Percentiles rank a stretch among this genome's conserved stretches.
Evolutionary conservation across 2,888 invertebrate genomes (phyloP).

Genomic region (Lobophora halterata): DNA sequence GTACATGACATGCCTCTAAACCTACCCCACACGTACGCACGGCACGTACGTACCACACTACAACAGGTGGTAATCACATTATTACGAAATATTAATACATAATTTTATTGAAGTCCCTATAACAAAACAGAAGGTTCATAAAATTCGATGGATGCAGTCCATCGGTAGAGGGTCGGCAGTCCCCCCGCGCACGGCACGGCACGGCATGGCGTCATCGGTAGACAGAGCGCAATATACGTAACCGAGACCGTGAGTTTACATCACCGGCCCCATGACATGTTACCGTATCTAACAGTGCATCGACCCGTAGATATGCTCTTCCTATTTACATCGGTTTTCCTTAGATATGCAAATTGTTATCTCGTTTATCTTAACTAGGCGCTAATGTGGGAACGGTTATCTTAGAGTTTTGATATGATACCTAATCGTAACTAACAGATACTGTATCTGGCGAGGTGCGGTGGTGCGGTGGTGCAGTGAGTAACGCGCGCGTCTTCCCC

Average conservation of each 20-base stretch:
- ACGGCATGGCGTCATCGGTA: no score
- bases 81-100: no score
- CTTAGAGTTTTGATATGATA: constrained; percentile 70
- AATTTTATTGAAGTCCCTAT: no score
- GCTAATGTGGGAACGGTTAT: constrained; percentile 73
- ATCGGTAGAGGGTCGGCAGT: no score
- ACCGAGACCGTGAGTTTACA: constrained; percentile 1
- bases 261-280: constrained; percentile 16
- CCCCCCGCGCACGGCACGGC: no score
- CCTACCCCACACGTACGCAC: no score
- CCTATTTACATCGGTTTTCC: constrained; percentile 52
- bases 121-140: no score
- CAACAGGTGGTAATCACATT: no score
- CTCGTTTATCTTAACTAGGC: constrained; percentile 77
- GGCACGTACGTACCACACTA: no score
- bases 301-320: constrained; percentile 61
- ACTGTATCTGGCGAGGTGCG: constrained; percentile 60
- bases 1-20: no score
- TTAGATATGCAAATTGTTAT: constrained; percentile 77
- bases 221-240: constrained; percentile 9
- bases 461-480: no score
- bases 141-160: no score
- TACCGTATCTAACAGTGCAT: constrained; percentile 43
- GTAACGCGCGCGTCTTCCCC: constrained; percentile 31
- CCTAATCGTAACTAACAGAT: constrained; percentile 68